Percentiles rank a stretch among this genome's conserved stretches.
phyloP scores from a whole-genome alignment of 2,888 invertebrate genomes.

The Netelia melanura region DNA sequence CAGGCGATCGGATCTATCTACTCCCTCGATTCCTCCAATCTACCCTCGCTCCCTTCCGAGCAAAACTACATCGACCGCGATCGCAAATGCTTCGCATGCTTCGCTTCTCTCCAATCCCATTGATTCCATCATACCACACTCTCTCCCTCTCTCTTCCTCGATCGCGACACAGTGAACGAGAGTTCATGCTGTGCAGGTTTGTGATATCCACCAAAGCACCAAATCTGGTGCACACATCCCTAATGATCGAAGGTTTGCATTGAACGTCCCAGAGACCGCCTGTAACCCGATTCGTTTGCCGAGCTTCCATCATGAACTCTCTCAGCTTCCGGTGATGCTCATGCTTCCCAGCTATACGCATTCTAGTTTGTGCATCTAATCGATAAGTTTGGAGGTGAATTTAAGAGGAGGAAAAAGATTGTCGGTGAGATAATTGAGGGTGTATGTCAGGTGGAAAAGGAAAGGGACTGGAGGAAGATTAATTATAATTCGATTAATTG shows the following conservation, averaged over 20 bases:
- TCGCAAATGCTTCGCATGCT: constrained; percentile 3
- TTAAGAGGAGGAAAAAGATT: no score
- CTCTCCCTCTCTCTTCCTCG: not conserved
- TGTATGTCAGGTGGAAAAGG: no score
- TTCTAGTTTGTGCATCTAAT: no score
- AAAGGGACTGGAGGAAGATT: no score
- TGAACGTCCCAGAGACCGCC: not conserved
- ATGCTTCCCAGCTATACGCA: no score
- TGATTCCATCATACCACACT: not conserved
- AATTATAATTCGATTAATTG: no score
- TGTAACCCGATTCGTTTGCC: no score
- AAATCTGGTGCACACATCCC: not conserved
- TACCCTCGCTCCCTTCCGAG: not conserved
- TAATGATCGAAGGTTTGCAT: not conserved
- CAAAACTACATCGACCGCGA: constrained; percentile 1
- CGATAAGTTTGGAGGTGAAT: no score
- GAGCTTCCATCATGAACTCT: no score
- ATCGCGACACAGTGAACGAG: not conserved
- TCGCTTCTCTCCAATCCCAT: not conserved
- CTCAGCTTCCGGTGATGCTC: no score
- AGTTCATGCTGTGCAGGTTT: not conserved
- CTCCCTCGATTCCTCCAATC: not conserved
- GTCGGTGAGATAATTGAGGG: no score
- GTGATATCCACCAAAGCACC: not conserved
- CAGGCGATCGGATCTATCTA: not conserved